These are phyloP conservation scores for Tricholauxania praeusta DNA, from an alignment of 2,888 invertebrate species.

Conservation along the genomic window DNA sequence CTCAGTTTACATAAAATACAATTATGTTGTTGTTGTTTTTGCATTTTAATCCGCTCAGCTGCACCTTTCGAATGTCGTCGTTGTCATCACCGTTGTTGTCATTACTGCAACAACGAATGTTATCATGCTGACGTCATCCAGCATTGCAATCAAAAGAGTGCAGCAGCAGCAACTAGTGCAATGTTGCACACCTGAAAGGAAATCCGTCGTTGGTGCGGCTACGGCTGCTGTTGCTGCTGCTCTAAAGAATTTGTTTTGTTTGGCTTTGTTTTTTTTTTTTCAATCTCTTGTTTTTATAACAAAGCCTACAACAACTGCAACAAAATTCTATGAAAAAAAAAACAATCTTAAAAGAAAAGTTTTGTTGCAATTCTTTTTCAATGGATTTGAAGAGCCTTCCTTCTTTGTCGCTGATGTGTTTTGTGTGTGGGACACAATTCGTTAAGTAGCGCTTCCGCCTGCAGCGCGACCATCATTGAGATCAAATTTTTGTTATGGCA, in stretches of 20 bases:
- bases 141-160: no score
- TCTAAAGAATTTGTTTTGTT: constrained; percentile 20
- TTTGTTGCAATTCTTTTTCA: background rate
- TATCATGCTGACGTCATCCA: background rate
- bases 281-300: no score
- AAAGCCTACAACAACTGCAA: background rate
- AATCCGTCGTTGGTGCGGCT: constrained; percentile 4
- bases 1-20: constrained; percentile 14
- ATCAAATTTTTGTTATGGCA: constrained; percentile 7
- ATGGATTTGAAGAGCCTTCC: constrained; percentile 20
- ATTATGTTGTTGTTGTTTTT: constrained; percentile 2
- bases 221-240: no score
- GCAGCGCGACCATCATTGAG: background rate
- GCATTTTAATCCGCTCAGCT: constrained; percentile 51
- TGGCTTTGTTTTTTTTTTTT: background rate
- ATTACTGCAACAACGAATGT: background rate
- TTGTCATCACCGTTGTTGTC: background rate
- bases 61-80: constrained; percentile 41
- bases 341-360: background rate
- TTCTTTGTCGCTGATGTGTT: background rate
- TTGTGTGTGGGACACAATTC: background rate
- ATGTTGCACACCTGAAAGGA: constrained; percentile 35
- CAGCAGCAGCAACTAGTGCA: background rate
- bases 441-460: no score
- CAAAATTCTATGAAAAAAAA: background rate